Evolutionary conservation across 2,888 invertebrate genomes (phyloP).

Genomic region (Apocheima hispidaria): DNA sequence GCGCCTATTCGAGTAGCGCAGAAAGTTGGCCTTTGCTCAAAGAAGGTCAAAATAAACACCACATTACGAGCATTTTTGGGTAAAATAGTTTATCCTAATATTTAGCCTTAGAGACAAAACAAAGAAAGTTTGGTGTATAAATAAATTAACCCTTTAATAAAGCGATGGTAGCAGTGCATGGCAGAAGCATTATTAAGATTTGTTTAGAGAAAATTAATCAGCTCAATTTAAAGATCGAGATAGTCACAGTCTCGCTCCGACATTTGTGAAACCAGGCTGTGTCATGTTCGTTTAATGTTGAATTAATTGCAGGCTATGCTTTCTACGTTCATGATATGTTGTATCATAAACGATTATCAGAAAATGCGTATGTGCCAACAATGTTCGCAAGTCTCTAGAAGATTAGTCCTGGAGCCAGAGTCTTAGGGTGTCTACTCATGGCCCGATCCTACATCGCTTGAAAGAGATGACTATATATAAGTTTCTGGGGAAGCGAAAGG

Average conservation of each 20-base stretch:
- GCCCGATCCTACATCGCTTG: too few relatives aligned
- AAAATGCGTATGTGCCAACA: not conserved
- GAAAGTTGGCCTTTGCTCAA: too few relatives aligned
- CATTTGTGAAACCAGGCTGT: constrained; percentile 37
- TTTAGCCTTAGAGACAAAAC: too few relatives aligned
- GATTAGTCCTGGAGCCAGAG: too few relatives aligned
- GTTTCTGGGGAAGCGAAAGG: too few relatives aligned
- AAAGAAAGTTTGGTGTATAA: not conserved
- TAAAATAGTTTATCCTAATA: too few relatives aligned
- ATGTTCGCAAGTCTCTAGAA: too few relatives aligned
- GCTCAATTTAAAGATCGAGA: constrained; percentile 47
- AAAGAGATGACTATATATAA: too few relatives aligned
- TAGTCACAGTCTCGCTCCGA: constrained; percentile 51
- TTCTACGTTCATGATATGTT: constrained; percentile 54
- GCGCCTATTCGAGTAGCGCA: too few relatives aligned
- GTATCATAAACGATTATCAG: constrained; percentile 21
- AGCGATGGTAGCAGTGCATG: not conserved
- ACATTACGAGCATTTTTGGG: too few relatives aligned
- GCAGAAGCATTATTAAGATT: constrained; percentile 27
- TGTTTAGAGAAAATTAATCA: constrained; percentile 55
- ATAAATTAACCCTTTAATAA: not conserved
- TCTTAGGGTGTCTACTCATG: too few relatives aligned
- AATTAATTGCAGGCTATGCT: constrained; percentile 70
- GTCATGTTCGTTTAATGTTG: constrained; percentile 58
- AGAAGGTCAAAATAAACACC: too few relatives aligned